Conservation (phyloP, 1,140 invertebrate species). For the Drosophila nannoptera region DNA sequence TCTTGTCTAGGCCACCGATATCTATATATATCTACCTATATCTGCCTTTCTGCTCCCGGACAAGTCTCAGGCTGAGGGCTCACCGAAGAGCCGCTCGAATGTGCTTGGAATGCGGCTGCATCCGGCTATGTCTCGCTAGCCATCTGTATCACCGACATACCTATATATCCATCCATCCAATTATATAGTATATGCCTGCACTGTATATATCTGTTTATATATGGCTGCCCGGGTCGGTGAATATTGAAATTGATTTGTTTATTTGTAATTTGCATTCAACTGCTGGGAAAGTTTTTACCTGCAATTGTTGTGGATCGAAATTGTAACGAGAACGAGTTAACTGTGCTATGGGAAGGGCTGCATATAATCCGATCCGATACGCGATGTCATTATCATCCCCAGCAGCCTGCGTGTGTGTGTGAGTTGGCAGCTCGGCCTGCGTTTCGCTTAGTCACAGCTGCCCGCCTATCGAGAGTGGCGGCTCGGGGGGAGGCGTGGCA, state of each 20-base stretch:
- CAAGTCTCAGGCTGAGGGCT: too few species aligned
- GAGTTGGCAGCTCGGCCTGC: neutral
- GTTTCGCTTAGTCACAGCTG: constrained; percentile 23
- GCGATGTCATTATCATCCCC: neutral
- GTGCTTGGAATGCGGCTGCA: too few species aligned
- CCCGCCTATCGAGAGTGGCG: neutral
- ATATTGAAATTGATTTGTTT: constrained; percentile 53
- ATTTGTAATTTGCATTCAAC: constrained; percentile 58
- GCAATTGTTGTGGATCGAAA: constrained; percentile 40
- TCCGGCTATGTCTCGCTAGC: too few species aligned
- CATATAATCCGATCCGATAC: constrained; percentile 7
- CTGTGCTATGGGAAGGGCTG: constrained; percentile 19
- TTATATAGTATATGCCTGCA: neutral
- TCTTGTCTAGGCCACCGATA: too few species aligned
- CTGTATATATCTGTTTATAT: too few species aligned
- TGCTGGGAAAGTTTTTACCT: constrained; percentile 54
- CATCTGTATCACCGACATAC: too few species aligned
- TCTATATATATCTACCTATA: too few species aligned
- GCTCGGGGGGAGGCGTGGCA: neutral
- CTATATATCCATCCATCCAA: too few species aligned
- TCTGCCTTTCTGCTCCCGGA: too few species aligned
- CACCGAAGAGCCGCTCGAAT: too few species aligned
- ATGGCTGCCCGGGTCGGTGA: too few species aligned
- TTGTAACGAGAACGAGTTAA: constrained; percentile 27
- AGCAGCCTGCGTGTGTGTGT: neutral